Conservation (phyloP, 2,113 vertebrate genomes). For the Ammospiza nelsoni region DNA sequence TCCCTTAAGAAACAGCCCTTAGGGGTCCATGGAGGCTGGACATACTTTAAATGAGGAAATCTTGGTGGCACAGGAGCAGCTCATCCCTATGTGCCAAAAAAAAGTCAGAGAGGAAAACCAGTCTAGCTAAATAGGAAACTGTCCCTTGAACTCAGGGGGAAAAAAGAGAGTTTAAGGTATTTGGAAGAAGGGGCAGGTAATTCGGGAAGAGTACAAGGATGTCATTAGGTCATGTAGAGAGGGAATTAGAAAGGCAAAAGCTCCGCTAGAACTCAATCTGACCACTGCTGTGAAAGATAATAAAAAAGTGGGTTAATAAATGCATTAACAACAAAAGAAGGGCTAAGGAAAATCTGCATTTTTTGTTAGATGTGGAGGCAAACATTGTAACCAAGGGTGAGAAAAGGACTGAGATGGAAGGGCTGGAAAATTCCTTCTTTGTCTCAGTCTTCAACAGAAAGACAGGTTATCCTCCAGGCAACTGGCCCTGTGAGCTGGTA, state of each 20-base stretch:
- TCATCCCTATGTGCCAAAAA: neutral
- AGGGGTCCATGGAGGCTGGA: neutral
- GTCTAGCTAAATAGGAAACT: neutral
- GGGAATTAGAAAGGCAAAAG: neutral
- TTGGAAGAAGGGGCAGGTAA: neutral
- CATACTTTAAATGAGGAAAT: neutral
- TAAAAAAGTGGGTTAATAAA: neutral
- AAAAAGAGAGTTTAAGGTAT: neutral
- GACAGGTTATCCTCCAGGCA: neutral
- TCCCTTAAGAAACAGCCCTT: neutral
- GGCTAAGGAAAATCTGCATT: neutral
- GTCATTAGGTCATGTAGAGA: neutral
- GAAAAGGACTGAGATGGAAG: neutral
- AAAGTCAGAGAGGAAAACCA: neutral
- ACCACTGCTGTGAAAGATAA: neutral
- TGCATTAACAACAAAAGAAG: neutral
- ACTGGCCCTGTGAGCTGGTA: neutral
- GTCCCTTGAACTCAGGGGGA: neutral
- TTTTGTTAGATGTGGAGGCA: rapidly evolving
- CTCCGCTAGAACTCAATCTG: neutral
- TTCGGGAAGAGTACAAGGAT: neutral
- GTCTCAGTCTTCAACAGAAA: neutral
- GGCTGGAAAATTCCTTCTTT: neutral
- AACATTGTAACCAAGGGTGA: neutral
- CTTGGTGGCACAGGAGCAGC: neutral